phyloP scores from a whole-genome alignment of 2,797 vertebrate genomes.

The Falco novaeseelandiae region DNA sequence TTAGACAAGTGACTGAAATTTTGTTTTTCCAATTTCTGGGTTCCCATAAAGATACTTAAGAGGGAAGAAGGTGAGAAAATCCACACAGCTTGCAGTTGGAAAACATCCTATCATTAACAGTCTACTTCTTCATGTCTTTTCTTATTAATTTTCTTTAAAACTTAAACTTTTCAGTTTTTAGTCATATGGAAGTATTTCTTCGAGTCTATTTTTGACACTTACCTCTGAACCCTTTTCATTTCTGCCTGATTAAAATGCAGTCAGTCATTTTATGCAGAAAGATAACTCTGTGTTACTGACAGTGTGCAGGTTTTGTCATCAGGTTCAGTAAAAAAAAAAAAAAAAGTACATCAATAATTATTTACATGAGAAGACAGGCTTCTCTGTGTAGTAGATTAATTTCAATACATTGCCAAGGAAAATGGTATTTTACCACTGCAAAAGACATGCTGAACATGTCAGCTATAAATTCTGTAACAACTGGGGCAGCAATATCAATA shows the following conservation, averaged over 20 bases:
- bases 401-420: conserved; percentile 14
- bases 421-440: background rate
- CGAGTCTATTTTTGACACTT: background rate
- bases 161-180: background rate
- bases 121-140: background rate
- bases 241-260: background rate
- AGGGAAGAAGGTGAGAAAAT: background rate
- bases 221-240: background rate
- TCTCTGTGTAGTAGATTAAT: background rate
- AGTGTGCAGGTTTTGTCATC: background rate
- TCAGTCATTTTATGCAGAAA: background rate
- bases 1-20: background rate
- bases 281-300: background rate
- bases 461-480: background rate
- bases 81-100: background rate
- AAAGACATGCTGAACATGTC: background rate
- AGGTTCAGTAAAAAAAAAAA: background rate
- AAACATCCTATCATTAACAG: background rate
- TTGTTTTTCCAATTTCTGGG: background rate
- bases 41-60: background rate
- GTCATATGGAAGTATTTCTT: background rate
- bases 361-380: conserved; percentile 20
- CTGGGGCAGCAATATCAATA: conserved; percentile 8
- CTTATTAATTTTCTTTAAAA: background rate
- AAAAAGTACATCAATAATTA: background rate